phyloP scores from a whole-genome alignment of 2,113 vertebrate genomes.

The Kryptolebias marmoratus region DNA sequence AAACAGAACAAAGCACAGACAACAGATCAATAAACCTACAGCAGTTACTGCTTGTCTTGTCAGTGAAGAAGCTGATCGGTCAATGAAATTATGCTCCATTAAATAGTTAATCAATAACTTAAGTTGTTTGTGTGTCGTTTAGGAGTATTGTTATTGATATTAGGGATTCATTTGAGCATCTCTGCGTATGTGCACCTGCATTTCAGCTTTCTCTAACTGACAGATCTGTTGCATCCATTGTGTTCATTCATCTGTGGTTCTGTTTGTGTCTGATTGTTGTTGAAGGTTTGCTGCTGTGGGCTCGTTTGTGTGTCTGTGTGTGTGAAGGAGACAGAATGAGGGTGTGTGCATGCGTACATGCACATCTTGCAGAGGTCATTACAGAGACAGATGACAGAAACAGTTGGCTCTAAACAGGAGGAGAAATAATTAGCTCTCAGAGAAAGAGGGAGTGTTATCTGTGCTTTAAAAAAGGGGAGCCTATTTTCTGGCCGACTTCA shows the following conservation, averaged over 20 bases:
- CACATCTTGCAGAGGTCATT: slow-evolving; percentile 74
- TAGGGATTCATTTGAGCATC: not conserved
- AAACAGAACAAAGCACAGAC: not conserved
- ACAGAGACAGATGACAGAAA: slow-evolving; percentile 78
- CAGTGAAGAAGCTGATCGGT: not conserved
- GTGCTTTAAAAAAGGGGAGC: slow-evolving; percentile 57
- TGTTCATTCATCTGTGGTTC: slow-evolving; percentile 25
- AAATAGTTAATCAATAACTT: not conserved
- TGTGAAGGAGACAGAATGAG: slow-evolving; percentile 34
- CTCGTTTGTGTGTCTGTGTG: slow-evolving; percentile 3
- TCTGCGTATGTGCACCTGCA: not conserved
- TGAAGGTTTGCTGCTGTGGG: slow-evolving; percentile 7
- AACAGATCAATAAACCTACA: not conserved
- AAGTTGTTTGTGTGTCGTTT: not conserved
- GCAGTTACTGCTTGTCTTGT: not conserved
- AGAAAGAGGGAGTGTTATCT: slow-evolving; percentile 52
- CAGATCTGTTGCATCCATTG: slow-evolving; percentile 13
- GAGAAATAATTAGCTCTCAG: slow-evolving; percentile 75
- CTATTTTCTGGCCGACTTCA: slow-evolving; percentile 66
- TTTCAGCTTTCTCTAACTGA: slow-evolving; percentile 3
- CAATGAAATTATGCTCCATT: not conserved
- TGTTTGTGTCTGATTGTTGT: slow-evolving; percentile 15
- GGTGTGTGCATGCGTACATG: slow-evolving; percentile 40
- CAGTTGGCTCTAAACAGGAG: slow-evolving; percentile 74
- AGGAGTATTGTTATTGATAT: not conserved